These are phyloP conservation scores for Oceanites oceanicus DNA, from an alignment of 2,113 vertebrate species.

Conservation along the genomic window DNA sequence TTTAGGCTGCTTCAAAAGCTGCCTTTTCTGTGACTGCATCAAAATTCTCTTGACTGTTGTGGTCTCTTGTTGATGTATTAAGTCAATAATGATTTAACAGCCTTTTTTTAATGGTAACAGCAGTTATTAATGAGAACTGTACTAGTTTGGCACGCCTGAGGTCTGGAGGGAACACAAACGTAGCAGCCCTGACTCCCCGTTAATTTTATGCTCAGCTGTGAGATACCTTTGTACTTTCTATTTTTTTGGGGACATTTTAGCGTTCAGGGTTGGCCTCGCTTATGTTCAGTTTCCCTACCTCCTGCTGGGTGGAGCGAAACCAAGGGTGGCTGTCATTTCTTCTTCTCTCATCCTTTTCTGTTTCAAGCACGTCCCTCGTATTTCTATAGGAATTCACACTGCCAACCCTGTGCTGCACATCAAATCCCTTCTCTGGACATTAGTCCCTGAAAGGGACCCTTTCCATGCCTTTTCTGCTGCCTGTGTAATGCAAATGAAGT, in stretches of 20 bases:
- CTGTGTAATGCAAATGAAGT: background rate
- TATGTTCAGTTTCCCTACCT: background rate
- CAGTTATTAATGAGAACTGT: background rate
- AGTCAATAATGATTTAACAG: background rate
- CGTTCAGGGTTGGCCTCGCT: background rate
- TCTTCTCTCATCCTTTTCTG: background rate
- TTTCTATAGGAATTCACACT: background rate
- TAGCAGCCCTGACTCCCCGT: background rate
- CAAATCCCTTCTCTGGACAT: accelerated
- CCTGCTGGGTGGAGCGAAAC: background rate
- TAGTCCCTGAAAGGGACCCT: background rate
- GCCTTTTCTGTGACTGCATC: background rate
- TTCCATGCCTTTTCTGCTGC: background rate
- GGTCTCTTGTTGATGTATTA: background rate
- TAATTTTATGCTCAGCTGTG: background rate
- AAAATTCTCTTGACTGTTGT: background rate
- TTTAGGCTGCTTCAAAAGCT: background rate
- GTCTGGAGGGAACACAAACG: background rate
- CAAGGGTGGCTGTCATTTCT: background rate
- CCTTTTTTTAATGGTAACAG: background rate
- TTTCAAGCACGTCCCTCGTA: background rate
- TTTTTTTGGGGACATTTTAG: background rate
- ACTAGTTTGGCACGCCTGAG: background rate
- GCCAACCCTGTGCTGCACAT: background rate
- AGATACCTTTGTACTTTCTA: background rate